Evolutionary conservation across 2,113 vertebrate species (phyloP), one percentile per base, ranked within the genome.

Genomic region (Addax nasomaculatus): DNA sequence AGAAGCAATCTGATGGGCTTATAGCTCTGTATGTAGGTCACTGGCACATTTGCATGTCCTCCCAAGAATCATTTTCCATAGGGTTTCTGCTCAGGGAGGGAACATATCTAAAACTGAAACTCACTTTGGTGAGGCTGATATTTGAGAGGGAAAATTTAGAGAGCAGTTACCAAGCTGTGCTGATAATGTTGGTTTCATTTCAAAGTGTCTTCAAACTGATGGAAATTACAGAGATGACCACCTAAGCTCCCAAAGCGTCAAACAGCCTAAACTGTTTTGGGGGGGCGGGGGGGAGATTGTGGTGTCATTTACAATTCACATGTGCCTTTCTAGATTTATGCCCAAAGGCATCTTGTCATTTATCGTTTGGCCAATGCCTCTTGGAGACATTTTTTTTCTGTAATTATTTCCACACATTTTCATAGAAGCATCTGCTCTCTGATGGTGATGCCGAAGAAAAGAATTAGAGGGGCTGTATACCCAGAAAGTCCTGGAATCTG

Each of bases 361-460:
- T 96, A 97, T 39, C 70, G 79, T 89, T 96, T 89, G 96, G 95
- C 90, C 94, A 60, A 58, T 17, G 85, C 96, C 92, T 96, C 95
- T 96, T 96, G 93, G 95, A 86, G 89, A 94, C 81, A 4, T 94
- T 96, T 97, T 98, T 39, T 73, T 39, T 92, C 97, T 97, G 81
- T 97, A 39, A 97, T 97, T 89, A 90, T 97, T 98, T 96, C 98
- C 83, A 94, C 43, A 51, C 53, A 27, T 92, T 88, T 96, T 96
- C 96, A 95, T 51, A 97, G 97, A 97, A 96, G 60, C 92, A 90
- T 95, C 97, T 96, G 2, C 43, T 95, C 94, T 95, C 97, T 0
- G 13, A 89, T n/a, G 67, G 96, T 58, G 92, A 79, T 79, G 78
- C 94, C 98, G 96, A 98, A 95, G 88, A 97, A 97, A 33, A 97